Percentiles rank a stretch among this genome's conserved stretches.
Evolutionary conservation across 2,797 vertebrate species (phyloP).

Genomic region (Sardinella longiceps): DNA sequence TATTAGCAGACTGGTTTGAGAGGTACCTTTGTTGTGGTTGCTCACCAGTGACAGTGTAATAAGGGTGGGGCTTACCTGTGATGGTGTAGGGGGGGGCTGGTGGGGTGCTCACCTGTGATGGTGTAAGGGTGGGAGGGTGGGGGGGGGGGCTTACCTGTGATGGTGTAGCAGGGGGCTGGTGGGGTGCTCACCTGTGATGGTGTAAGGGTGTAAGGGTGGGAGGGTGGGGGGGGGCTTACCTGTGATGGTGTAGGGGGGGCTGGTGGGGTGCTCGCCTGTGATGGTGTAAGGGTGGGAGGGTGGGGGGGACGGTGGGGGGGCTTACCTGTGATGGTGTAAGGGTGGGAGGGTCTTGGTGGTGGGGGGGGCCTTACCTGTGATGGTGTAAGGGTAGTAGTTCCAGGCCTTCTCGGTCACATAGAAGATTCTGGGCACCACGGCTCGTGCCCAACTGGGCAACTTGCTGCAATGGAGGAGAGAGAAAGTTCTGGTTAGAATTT

Average conservation of each 20-base stretch:
- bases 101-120: constrained; percentile 86
- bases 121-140: constrained; percentile 93
- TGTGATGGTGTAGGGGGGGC: constrained; percentile 91
- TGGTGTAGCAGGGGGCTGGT: constrained; percentile 87
- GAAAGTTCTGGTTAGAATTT: neutral
- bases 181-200: constrained; percentile 89
- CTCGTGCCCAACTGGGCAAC: constrained; percentile 94
- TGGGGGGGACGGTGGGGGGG: no score
- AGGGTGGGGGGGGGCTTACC: no score
- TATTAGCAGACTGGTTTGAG: neutral
- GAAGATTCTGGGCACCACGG: constrained; percentile 97
- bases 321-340: constrained; percentile 91
- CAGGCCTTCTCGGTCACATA: constrained; percentile 97
- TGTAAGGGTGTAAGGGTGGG: no score
- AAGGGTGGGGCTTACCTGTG: constrained; percentile 76
- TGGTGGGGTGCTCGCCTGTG: constrained; percentile 85
- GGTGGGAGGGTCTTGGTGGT: constrained; percentile 85
- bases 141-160: constrained; percentile 89
- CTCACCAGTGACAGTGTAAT: no score
- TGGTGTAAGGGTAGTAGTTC: constrained; percentile 97
- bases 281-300: constrained; percentile 94
- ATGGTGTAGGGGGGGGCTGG: constrained; percentile 90
- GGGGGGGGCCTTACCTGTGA: constrained; percentile 84
- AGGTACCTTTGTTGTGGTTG: neutral
- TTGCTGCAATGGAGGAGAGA: constrained; percentile 78